These are phyloP conservation scores for Galerucella calmariensis DNA, from an alignment of 2,888 invertebrate species.

Conservation along the genomic window DNA sequence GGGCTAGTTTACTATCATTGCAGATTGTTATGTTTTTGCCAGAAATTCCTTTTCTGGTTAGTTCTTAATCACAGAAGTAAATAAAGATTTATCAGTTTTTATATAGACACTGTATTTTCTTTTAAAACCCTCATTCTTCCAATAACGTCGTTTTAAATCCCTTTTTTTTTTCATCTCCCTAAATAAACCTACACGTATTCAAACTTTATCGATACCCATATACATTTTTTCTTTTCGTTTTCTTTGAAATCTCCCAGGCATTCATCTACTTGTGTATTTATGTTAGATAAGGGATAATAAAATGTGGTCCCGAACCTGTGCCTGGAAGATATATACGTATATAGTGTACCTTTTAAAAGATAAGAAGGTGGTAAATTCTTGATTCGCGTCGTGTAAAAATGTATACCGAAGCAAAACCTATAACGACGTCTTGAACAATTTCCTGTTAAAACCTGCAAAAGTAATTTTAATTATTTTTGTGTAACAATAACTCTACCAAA, in stretches of 20 bases:
- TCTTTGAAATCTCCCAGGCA: neutral
- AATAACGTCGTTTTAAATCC: no score
- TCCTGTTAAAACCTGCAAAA: no score
- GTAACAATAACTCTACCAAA: no score
- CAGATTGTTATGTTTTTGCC: no score
- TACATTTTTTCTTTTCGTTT: neutral
- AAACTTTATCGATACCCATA: neutral
- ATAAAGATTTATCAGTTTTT: no score
- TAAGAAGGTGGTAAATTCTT: slow-evolving; percentile 4
- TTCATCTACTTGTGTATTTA: slow-evolving; percentile 5
- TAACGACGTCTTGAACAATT: neutral
- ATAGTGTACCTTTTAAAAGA: neutral
- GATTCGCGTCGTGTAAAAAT: neutral
- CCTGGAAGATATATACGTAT: no score
- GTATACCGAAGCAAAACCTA: neutral
- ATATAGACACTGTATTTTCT: no score
- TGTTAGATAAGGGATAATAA: neutral
- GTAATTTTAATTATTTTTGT: no score
- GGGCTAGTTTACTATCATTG: no score
- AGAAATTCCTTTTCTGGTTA: no score
- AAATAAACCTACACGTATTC: slow-evolving; percentile 3
- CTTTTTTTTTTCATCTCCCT: neutral
- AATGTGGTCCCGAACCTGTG: neutral
- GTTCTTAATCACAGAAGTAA: no score
- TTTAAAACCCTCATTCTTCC: no score